Percentiles rank a stretch among this genome's conserved stretches.
Evolutionary conservation across 2,797 vertebrate genomes (phyloP).

Genomic region (Rhynchonycteris naso): DNA sequence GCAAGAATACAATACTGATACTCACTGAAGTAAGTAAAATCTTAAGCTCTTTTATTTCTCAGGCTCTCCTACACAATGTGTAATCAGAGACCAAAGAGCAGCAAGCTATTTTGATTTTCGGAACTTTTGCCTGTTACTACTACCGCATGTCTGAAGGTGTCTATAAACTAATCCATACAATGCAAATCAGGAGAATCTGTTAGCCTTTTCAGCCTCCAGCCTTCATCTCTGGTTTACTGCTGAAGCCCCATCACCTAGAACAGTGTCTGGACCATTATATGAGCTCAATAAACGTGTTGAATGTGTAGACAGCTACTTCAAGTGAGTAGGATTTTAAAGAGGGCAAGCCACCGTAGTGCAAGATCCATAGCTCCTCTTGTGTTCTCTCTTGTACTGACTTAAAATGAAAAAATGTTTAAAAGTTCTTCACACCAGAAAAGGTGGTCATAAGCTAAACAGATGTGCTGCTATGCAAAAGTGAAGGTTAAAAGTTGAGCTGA

Average conservation of each 20-base stretch:
- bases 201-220: not conserved
- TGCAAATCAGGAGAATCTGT: not conserved
- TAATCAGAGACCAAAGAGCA: not conserved
- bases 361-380: not conserved
- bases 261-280: not conserved
- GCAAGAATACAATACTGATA: not conserved
- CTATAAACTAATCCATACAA: not conserved
- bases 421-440: not conserved
- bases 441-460: not conserved
- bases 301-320: not conserved
- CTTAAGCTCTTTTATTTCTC: not conserved
- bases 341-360: not conserved
- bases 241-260: not conserved
- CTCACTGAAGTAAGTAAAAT: not conserved
- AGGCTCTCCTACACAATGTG: not conserved
- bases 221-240: not conserved
- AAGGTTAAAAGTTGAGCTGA: slow-evolving; percentile 41
- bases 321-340: not conserved
- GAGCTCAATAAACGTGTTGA: not conserved
- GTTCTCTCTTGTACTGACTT: not conserved
- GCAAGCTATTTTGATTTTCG: not conserved
- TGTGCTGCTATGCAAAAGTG: not conserved
- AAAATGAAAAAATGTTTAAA: not conserved
- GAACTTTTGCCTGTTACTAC: not conserved
- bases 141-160: not conserved